A percentile compares a stretch with the other conserved stretches of the same genome.
Evolutionary conservation across 35 echinoderm and acorn worm genomes (phyloP).

Genomic region (Apostichopus californicus): DNA sequence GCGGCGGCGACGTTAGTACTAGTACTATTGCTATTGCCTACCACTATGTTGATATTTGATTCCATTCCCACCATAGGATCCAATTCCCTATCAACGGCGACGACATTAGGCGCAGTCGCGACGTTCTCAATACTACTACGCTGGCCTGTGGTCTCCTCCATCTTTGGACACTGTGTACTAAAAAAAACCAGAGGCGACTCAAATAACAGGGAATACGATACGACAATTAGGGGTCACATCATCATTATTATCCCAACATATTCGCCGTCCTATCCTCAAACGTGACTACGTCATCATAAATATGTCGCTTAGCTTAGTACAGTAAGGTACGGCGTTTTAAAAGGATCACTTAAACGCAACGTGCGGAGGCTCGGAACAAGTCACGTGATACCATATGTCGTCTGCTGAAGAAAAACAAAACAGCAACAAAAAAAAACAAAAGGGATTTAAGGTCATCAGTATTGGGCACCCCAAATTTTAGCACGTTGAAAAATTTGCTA

Average conservation of each 20-base stretch:
- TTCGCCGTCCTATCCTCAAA: background rate
- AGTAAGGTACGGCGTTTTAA: background rate
- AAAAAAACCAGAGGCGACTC: slow-evolving; percentile 12
- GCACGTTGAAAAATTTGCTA: too few relatives aligned
- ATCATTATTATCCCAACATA: background rate
- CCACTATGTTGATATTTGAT: slow-evolving; percentile 53
- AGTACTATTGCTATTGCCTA: background rate
- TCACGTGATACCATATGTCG: background rate
- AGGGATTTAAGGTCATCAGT: too few relatives aligned
- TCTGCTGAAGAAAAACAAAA: too few relatives aligned
- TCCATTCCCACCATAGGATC: slow-evolving; percentile 19
- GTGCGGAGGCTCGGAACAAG: slow-evolving; percentile 7
- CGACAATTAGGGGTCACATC: slow-evolving; percentile 42
- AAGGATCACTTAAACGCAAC: background rate
- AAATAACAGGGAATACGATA: slow-evolving; percentile 44
- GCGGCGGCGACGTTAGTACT: background rate
- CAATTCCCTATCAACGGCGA: background rate
- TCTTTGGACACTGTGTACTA: slow-evolving; percentile 30
- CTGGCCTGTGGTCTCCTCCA: slow-evolving; percentile 32
- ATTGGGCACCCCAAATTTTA: too few relatives aligned
- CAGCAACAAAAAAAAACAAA: too few relatives aligned
- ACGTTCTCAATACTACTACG: slow-evolving; percentile 22
- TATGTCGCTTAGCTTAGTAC: background rate
- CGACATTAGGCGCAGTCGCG: slow-evolving; percentile 46
- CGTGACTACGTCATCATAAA: background rate